Evolutionary conservation across 2,888 invertebrate species (phyloP).

Genomic region (Epistrophe grossulariae): DNA sequence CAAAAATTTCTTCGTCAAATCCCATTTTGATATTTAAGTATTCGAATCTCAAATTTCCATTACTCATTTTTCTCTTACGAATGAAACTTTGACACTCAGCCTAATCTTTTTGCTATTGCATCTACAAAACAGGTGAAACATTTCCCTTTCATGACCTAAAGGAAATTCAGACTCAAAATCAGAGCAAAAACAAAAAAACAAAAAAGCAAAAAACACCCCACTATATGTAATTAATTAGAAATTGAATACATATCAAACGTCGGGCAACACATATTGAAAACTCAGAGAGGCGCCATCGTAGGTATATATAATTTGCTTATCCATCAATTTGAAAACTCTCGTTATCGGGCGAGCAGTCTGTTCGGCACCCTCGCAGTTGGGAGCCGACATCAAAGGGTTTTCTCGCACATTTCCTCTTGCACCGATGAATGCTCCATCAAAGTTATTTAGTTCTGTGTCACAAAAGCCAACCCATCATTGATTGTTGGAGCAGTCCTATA

Average conservation of each 20-base stretch:
- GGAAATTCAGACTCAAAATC: not conserved
- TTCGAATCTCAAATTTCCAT: too few relatives aligned
- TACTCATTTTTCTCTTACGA: too few relatives aligned
- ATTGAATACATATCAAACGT: constrained; percentile 46
- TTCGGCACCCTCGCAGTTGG: constrained; percentile 58
- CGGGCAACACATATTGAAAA: constrained; percentile 34
- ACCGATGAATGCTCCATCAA: constrained; percentile 57
- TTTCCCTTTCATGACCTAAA: too few relatives aligned
- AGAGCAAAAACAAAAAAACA: not conserved
- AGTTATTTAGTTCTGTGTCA: constrained; percentile 20
- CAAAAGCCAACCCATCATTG: not conserved
- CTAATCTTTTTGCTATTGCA: not conserved
- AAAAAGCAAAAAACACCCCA: not conserved
- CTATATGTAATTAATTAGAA: constrained; percentile 68
- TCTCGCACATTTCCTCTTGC: not conserved
- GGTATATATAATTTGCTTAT: constrained; percentile 38
- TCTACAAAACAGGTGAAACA: not conserved
- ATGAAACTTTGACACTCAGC: not conserved
- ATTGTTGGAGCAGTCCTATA: constrained; percentile 19
- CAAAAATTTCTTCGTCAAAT: too few relatives aligned
- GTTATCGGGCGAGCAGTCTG: constrained; percentile 44
- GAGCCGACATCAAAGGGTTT: constrained; percentile 67
- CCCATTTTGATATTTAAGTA: too few relatives aligned
- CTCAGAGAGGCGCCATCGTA: constrained; percentile 49
- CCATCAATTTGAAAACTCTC: constrained; percentile 64